A percentile compares a stretch with the other conserved stretches of the same genome.
These are phyloP conservation scores for Pterocles burchelli DNA, from an alignment of 2,113 vertebrate genomes.

Conservation along the genomic window DNA sequence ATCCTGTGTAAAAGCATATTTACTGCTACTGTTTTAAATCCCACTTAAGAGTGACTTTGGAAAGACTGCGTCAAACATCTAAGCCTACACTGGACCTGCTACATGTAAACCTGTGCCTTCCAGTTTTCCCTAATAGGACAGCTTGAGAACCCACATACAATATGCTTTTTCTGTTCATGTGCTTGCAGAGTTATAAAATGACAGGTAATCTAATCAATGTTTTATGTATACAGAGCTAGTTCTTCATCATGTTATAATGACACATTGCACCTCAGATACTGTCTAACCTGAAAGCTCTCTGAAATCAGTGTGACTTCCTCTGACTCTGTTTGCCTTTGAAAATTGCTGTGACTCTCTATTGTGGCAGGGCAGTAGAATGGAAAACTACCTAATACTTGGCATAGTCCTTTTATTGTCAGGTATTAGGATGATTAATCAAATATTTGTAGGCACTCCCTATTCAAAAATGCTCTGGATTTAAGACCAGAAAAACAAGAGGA, in stretches of 20 bases:
- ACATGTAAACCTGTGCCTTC: neutral
- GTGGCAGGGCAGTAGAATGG: neutral
- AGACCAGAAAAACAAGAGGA: neutral
- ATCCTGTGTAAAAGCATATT: neutral
- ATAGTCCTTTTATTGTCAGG: neutral
- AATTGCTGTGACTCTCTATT: neutral
- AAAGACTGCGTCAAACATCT: neutral
- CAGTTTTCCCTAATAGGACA: neutral
- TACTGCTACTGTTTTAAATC: neutral
- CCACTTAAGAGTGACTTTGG: neutral
- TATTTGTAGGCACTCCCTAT: neutral
- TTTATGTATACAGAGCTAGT: neutral
- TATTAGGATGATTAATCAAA: neutral
- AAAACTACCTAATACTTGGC: neutral
- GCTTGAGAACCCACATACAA: neutral
- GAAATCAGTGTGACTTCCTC: neutral
- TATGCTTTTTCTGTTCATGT: neutral
- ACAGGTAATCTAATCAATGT: neutral
- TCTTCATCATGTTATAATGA: neutral
- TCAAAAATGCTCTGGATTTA: neutral
- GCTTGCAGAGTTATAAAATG: neutral
- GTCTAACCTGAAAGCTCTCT: neutral
- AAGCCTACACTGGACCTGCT: neutral
- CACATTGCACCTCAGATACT: accelerated
- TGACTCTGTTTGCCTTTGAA: neutral